Evolutionary conservation across 2,888 invertebrate species (phyloP).

Genomic region (Harpalus rufipes): DNA sequence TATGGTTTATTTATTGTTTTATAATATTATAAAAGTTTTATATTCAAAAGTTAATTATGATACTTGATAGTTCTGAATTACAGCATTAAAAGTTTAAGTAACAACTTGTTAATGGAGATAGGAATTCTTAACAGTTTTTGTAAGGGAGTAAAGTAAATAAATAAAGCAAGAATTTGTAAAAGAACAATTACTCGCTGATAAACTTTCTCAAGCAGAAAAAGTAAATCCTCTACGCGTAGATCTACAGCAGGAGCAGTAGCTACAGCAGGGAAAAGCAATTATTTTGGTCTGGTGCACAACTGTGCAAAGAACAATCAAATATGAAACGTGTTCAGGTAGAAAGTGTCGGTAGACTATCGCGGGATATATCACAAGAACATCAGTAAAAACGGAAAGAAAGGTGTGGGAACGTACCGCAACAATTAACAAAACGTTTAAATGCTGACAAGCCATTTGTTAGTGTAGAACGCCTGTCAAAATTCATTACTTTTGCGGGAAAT

Average conservation of each 20-base stretch:
- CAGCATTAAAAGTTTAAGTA: not conserved
- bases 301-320: slow-evolving; percentile 59
- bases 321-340: slow-evolving; percentile 50
- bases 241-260: slow-evolving; percentile 4
- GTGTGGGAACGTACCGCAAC: slow-evolving; percentile 34
- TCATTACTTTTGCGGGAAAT: slow-evolving; percentile 54
- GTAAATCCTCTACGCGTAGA: not conserved
- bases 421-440: slow-evolving; percentile 32
- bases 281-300: slow-evolving; percentile 53
- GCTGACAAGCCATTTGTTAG: slow-evolving; percentile 18
- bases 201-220: slow-evolving; percentile 32
- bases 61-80: not conserved
- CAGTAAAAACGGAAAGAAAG: slow-evolving; percentile 54
- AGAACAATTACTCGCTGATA: slow-evolving; percentile 7
- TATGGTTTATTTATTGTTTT: too few relatives aligned
- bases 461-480: slow-evolving; percentile 55
- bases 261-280: slow-evolving; percentile 29
- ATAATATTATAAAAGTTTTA: too few relatives aligned
- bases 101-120: not conserved
- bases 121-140: not conserved
- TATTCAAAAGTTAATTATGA: not conserved
- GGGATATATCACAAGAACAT: slow-evolving; percentile 39
- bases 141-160: not conserved
- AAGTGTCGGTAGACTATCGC: slow-evolving; percentile 39
- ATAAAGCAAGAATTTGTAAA: slow-evolving; percentile 2